Conservation (phyloP, 2,113 vertebrate genomes). For the Ameiurus melas region DNA sequence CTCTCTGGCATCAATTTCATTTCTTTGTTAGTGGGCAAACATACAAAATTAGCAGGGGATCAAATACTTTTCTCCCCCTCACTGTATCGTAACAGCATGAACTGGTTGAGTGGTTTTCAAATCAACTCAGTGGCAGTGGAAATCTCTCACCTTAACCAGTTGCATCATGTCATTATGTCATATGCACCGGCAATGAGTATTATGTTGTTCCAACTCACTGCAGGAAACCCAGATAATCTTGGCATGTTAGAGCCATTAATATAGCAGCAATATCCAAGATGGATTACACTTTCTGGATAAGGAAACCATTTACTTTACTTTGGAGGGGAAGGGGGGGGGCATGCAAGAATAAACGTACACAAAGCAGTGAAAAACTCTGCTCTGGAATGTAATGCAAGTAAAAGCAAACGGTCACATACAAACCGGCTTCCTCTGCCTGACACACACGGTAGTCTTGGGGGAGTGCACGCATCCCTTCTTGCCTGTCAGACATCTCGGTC, state of each 20-base stretch:
- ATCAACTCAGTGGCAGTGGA: background rate
- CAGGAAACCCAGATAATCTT: conserved; percentile 2
- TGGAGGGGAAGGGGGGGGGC: background rate
- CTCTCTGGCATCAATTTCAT: no score
- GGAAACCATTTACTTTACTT: background rate
- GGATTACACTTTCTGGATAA: background rate
- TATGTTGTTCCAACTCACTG: background rate
- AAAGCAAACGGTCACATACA: conserved; percentile 9
- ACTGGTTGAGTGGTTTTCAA: background rate
- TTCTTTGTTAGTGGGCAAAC: no score
- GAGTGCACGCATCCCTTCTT: no score
- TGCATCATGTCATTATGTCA: background rate
- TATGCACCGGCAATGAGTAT: background rate
- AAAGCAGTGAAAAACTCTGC: background rate
- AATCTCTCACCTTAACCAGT: background rate
- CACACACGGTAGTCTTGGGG: background rate
- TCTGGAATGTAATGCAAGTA: conserved; percentile 7
- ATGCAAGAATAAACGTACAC: background rate
- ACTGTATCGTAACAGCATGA: background rate
- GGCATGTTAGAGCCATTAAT: background rate
- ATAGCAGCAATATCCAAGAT: background rate
- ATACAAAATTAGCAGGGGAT: no score
- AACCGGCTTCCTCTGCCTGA: conserved; percentile 30
- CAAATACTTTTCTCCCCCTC: no score
- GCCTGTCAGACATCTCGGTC: no score